These are phyloP conservation scores for Mus spretus DNA, from an alignment of 2,797 vertebrate genomes.

Conservation along the genomic window DNA sequence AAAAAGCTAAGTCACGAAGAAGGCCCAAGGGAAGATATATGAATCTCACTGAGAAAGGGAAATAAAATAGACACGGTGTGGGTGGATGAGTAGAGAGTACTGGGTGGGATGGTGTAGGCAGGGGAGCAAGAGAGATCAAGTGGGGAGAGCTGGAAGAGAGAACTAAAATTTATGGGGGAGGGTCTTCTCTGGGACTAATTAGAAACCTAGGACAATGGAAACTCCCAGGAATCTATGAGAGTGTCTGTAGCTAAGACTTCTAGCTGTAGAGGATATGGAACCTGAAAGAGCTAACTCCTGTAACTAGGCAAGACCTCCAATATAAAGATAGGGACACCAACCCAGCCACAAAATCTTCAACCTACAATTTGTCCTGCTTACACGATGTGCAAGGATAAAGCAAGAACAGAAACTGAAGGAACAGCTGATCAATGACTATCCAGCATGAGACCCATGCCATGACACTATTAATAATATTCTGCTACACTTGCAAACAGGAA, in stretches of 20 bases:
- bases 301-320: not conserved
- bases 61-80: not conserved
- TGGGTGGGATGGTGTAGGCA: not conserved
- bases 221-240: not conserved
- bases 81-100: not conserved
- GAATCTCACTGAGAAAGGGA: not conserved
- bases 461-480: not conserved
- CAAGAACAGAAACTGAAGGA: not conserved
- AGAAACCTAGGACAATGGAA: not conserved
- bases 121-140: not conserved
- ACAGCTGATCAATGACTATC: not conserved
- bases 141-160: not conserved
- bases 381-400: not conserved
- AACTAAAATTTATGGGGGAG: not conserved
- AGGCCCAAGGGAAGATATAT: not conserved
- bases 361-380: not conserved
- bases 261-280: not conserved
- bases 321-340: not conserved
- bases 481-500: not conserved
- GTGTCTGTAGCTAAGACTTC: not conserved
- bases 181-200: not conserved
- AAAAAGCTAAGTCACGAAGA: not conserved
- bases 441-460: not conserved
- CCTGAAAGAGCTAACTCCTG: not conserved
- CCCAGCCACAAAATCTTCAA: not conserved